Percentiles rank a stretch among this genome's conserved stretches.
These are phyloP conservation scores for Cavia aperea DNA, from an alignment of 2,113 vertebrate genomes.

Conservation along the genomic window DNA sequence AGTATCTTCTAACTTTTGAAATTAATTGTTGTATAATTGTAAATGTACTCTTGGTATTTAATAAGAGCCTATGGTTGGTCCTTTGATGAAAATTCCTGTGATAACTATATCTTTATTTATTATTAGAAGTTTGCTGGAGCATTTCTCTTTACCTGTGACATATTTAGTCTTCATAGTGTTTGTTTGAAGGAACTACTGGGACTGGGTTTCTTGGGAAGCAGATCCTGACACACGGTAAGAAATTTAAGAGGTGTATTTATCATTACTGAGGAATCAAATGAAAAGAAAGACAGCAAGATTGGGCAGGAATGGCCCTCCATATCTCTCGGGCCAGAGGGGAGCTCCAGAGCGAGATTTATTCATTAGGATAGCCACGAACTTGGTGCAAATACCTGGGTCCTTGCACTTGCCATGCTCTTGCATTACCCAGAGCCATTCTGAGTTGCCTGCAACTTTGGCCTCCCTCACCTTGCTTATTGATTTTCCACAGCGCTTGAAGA, in stretches of 20 bases:
- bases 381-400: not conserved
- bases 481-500: not conserved
- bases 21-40: slow-evolving; percentile 36
- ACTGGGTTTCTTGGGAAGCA: not conserved
- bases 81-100: not conserved
- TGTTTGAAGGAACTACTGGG: not conserved
- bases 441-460: not conserved
- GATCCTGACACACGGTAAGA: not conserved
- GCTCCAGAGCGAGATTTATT: not conserved
- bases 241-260: not conserved
- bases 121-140: not conserved
- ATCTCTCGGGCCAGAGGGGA: not conserved
- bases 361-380: not conserved
- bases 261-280: not conserved
- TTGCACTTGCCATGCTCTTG: not conserved
- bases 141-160: not conserved
- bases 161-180: not conserved
- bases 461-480: not conserved
- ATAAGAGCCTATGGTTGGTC: not conserved
- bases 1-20: not conserved
- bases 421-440: not conserved
- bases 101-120: not conserved
- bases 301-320: not conserved
- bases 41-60: slow-evolving; percentile 10
- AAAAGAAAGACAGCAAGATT: not conserved